Evolutionary conservation across 1,140 invertebrate species (phyloP).

Genomic region (Drosophila lini): DNA sequence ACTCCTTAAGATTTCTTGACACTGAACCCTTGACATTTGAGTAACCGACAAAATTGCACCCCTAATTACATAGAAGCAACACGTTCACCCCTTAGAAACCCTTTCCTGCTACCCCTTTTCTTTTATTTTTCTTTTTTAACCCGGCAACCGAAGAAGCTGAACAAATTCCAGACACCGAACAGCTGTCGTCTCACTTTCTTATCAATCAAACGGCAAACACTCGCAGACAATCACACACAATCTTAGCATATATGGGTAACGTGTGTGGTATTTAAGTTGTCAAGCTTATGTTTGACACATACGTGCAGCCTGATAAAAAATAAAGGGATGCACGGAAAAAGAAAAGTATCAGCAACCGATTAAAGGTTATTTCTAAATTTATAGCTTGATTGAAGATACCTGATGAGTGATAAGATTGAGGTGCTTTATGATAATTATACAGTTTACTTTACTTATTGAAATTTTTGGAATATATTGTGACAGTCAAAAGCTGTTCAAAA

Average conservation of each 20-base stretch:
- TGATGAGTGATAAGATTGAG: constrained; percentile 6
- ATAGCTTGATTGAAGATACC: neutral
- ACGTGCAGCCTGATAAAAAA: constrained; percentile 71
- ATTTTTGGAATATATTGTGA: neutral
- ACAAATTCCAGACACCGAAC: constrained; percentile 30
- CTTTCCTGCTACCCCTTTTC: neutral
- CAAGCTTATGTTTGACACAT: constrained; percentile 65
- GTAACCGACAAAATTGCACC: constrained; percentile 53
- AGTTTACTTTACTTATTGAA: neutral
- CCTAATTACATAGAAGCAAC: constrained; percentile 61
- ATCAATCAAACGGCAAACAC: constrained; percentile 68
- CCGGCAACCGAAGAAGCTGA: constrained; percentile 24
- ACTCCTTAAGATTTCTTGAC: constrained; percentile 38
- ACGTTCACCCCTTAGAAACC: constrained; percentile 25
- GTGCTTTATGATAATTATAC: neutral
- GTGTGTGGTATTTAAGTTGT: constrained; percentile 56
- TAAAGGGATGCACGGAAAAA: constrained; percentile 19
- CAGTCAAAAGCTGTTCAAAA: no score
- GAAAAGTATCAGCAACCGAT: neutral
- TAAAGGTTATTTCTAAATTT: neutral
- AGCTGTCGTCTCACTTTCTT: constrained; percentile 68
- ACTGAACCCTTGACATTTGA: constrained; percentile 32
- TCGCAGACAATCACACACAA: constrained; percentile 20
- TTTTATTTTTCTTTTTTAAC: constrained; percentile 3
- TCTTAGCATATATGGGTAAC: constrained; percentile 5